Percentiles rank a stretch among this genome's conserved stretches.
Conservation (phyloP, 1,140 invertebrate species). For the Procambarus virginalis region DNA sequence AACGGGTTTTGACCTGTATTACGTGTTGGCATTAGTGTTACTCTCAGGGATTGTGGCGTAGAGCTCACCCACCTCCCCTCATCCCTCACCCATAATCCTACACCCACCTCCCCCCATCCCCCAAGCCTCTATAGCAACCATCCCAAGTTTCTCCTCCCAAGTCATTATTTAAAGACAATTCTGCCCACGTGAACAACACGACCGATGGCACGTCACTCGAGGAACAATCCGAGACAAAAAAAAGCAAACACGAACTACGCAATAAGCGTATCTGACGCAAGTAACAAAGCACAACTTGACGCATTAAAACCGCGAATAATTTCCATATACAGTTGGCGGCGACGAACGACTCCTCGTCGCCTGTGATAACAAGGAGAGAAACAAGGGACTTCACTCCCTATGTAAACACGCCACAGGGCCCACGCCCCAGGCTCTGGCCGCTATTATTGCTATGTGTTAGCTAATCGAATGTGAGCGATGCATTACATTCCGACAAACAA, state of each 20-base stretch:
- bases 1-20: background rate
- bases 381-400: background rate
- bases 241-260: no score
- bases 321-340: background rate
- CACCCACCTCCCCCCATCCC: no score
- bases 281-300: background rate
- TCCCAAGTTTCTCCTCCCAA: no score
- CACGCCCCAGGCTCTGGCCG: background rate
- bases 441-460: slow-evolving; percentile 43
- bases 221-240: no score
- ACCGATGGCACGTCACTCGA: no score
- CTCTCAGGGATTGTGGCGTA: background rate
- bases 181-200: no score
- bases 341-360: background rate
- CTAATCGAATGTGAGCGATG: slow-evolving; percentile 30
- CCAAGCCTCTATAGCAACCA: no score
- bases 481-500: slow-evolving; percentile 47
- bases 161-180: no score
- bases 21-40: background rate
- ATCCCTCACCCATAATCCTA: no score
- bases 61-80: background rate
- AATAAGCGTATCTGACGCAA: background rate
- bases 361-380: background rate
- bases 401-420: background rate
- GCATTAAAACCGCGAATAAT: background rate